Evolutionary conservation across 2,113 vertebrate genomes (phyloP), one percentile per base, ranked within the genome.

Genomic region (Macrotus californicus): DNA sequence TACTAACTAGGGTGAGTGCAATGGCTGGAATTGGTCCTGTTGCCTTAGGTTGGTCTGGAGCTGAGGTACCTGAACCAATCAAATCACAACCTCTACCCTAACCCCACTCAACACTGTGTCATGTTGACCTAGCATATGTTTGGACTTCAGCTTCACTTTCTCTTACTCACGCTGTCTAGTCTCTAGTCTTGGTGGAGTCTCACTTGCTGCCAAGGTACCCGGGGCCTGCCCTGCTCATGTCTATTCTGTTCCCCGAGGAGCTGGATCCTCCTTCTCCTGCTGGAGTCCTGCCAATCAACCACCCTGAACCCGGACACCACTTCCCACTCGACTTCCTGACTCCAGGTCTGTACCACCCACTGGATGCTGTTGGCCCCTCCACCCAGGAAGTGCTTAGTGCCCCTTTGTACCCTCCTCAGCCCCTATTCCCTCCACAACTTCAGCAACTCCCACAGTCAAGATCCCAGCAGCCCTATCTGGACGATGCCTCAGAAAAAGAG

Each of bases 51-150:
- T 31, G 39, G 56, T 34, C 46, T 76, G n/a, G 24, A 70, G 15
- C 26, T 64, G 31, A 83, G n/a, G 31, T 26, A 19, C 24, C 43
- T 39, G 22, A 16, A 11, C 80, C 54, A 31, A 10, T 56, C 61
- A 77, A 18, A 26, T 69, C 76, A 56, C 64, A 31, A 26, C 59
- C 52, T 56, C 70, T 13, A 3, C 50, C 88, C 24, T 13, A n/a
- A 39, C 56, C 22, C 18, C 1, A 10, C 26, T 2, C 18, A 43
- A 2, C 3, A 18, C 7, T 12, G 5, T 5, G 19, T 19, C 19
- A 9, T 29, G 34, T 0, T 77, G 93, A 89, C 50, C 48, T 43
- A 50, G 1, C 19, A n/a, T 12, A 6, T 0, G 7, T 52, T 46
- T 59, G 29, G 4, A 26, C 19, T 43, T 46, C 6, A 31, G 64